phyloP scores from a whole-genome alignment of 2,113 vertebrate species.

The Austrofundulus limnaeus region DNA sequence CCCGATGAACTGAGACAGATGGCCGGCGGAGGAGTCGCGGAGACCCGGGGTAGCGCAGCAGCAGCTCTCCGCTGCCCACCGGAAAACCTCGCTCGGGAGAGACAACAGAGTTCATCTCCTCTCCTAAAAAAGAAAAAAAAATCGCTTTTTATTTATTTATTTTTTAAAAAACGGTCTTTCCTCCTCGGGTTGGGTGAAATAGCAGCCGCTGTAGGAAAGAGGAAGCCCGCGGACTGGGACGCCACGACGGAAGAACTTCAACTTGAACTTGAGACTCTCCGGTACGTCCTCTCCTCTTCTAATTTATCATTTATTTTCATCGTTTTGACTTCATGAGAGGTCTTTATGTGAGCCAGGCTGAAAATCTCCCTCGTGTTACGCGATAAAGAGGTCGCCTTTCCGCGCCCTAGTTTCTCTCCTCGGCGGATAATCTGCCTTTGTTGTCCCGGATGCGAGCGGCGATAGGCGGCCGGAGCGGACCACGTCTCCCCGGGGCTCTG shows the following conservation, averaged over 20 bases:
- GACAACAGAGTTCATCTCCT: background rate
- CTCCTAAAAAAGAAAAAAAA: background rate
- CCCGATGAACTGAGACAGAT: conserved; percentile 60
- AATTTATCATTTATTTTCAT: conserved; percentile 8
- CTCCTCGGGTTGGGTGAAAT: conserved; percentile 10
- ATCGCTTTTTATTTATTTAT: conserved; percentile 16
- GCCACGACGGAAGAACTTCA: conserved; percentile 37
- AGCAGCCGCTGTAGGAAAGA: conserved; percentile 36
- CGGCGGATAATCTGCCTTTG: conserved; percentile 63
- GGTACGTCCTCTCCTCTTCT: conserved; percentile 62
- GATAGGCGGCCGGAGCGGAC: conserved; percentile 40
- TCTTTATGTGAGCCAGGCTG: background rate
- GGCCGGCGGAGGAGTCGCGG: conserved; percentile 33
- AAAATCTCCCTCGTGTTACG: conserved; percentile 19
- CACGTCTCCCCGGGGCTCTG: conserved; percentile 15
- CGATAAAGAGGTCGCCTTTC: conserved; percentile 55
- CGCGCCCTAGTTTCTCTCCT: conserved; percentile 62
- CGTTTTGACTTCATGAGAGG: background rate
- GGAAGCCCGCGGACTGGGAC: conserved; percentile 49
- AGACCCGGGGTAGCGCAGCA: conserved; percentile 4
- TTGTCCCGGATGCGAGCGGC: conserved; percentile 51
- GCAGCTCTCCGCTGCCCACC: conserved; percentile 4
- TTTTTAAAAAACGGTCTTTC: conserved; percentile 13
- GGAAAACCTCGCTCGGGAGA: too few species aligned
- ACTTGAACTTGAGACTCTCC: conserved; percentile 64